Conservation (phyloP, 2,113 vertebrate genomes). For the Sitta europaea region DNA sequence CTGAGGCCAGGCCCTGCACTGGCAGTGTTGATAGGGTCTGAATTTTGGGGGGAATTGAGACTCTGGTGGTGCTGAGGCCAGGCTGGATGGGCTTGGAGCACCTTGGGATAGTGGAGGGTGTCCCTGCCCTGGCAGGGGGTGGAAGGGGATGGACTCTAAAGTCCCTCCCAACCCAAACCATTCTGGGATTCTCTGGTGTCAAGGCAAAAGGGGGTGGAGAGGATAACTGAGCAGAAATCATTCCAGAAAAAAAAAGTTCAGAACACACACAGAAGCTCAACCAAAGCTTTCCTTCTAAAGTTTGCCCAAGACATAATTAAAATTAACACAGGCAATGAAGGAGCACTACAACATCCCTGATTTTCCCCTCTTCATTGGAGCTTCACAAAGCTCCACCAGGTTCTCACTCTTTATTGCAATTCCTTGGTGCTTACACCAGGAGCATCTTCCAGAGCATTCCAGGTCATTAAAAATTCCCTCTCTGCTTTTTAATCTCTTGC, state of each 20-base stretch:
- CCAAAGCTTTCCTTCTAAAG: neutral
- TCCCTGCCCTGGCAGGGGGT: neutral
- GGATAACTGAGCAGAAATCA: neutral
- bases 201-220: neutral
- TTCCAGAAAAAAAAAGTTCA: neutral
- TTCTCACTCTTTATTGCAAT: neutral
- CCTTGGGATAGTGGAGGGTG: neutral
- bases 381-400: neutral
- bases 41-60: neutral
- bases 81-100: neutral
- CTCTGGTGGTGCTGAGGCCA: neutral
- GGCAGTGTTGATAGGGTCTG: fast-evolving
- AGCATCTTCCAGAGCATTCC: constrained; percentile 46
- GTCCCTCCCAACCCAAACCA: neutral
- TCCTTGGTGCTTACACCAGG: constrained; percentile 35
- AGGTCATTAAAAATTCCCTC: constrained; percentile 40
- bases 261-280: neutral
- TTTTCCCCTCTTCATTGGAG: neutral
- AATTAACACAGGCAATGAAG: neutral
- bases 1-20: neutral
- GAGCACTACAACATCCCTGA: neutral
- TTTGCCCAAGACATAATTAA: neutral
- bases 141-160: neutral
- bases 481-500: constrained; percentile 5
- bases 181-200: neutral